Percentiles rank a stretch among this genome's conserved stretches.
Evolutionary conservation across 2,888 invertebrate genomes (phyloP).

Genomic region (Rotaria magnacalcarata): DNA sequence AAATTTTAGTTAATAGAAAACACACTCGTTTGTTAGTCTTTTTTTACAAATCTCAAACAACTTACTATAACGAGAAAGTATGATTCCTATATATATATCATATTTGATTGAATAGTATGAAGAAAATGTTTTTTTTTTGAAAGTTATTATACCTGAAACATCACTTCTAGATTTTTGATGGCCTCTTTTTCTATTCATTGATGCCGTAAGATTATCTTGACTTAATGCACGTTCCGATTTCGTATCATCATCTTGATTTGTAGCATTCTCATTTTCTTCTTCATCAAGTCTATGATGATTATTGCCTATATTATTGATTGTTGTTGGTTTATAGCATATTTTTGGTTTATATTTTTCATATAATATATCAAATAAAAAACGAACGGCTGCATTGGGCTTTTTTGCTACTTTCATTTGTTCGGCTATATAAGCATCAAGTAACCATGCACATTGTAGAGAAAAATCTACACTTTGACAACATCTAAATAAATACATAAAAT

Average conservation of each 20-base stretch:
- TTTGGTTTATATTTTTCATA: conserved; percentile 36
- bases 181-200: not conserved
- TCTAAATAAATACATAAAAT: conserved; percentile 58
- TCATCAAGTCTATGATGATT: conserved; percentile 4
- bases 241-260: not conserved
- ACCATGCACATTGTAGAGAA: conserved; percentile 88
- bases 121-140: no score
- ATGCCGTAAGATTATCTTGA: conserved; percentile 14
- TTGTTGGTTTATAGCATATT: not conserved
- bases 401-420: conserved; percentile 62
- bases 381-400: conserved; percentile 5
- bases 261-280: conserved; percentile 34
- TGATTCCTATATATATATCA: conserved; percentile 2
- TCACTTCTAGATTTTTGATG: conserved; percentile 33
- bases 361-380: conserved; percentile 17
- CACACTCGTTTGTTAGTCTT: not conserved
- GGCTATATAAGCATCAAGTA: conserved; percentile 79
- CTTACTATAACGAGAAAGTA: not conserved
- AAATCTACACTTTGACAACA: conserved; percentile 91
- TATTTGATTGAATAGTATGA: not conserved
- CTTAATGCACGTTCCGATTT: conserved; percentile 15
- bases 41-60: not conserved
- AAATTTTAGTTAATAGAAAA: no score
- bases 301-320: not conserved
- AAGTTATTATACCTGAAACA: not conserved